Evolutionary conservation across 2,888 invertebrate species (phyloP), one percentile per base, ranked within the genome.

Genomic region (Cataglyphis albicans): DNA sequence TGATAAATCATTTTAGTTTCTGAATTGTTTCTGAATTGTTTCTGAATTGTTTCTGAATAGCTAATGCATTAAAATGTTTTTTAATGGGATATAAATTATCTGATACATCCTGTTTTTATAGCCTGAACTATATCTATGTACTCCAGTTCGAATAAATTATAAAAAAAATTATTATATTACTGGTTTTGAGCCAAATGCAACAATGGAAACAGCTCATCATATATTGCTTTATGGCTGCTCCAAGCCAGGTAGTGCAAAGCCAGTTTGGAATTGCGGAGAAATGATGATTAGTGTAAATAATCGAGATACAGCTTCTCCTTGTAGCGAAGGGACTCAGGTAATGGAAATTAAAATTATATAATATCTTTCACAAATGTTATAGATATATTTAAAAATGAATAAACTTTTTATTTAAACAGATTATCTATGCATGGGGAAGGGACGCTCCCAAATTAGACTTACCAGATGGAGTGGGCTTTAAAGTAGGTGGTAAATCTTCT

Each of bases 351-450:
- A 38, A n/a, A 18, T 59, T 2, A 59, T 18, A 5, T 29, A 67
- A 70, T 7, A 68, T 32, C 21, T 44, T 21, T 57, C 1, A 18
- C 15, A 35, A n/a, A 32, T 52, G 4, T 32, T 1, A 2, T 35
- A 3, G 0, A 32, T 65, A 25, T 6, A 29, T 7, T 25, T 29
- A 18, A 44, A 7, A 6, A 29, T 25, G 5, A 44, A 29, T 48
- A 55, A 67, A 35, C 6, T 12, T 72, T 0, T 70, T 41, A 64
- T 70, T 52, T 9, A 7, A 21, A 12, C 94, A 98, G 97, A 97
- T 99, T 75, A 96, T 99, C 12, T 99, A 99, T 94, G 99, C 99
- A 0, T 99, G 99, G 99, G 99, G 98, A 1, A 96, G 98, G 89
- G 98, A 99, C 93, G 99, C 99, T 0, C 98, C 98, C 0, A 96